Conservation (phyloP, 1,140 invertebrate species). For the Oedothorax gibbosus region DNA sequence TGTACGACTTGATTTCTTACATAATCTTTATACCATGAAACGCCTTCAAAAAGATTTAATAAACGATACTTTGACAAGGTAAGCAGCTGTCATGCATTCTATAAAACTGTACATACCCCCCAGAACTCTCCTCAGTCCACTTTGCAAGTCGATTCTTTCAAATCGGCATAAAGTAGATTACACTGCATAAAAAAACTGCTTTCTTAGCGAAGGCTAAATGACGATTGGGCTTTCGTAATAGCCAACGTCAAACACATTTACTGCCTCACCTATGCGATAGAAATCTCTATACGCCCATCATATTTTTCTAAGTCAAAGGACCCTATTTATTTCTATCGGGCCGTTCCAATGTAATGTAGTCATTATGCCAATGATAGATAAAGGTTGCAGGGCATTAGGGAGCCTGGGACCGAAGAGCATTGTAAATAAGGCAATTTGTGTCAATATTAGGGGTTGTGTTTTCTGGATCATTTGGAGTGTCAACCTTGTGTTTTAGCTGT, state of each 20-base stretch:
- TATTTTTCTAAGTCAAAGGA: background rate
- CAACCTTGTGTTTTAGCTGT: no score
- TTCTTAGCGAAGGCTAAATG: constrained; percentile 11
- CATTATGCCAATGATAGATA: constrained; percentile 11
- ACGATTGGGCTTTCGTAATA: constrained; percentile 2
- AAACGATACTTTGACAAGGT: no score
- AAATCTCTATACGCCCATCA: constrained; percentile 7
- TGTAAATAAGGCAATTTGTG: no score
- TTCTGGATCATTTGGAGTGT: no score
- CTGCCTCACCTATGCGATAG: constrained; percentile 10
- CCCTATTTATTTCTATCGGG: background rate
- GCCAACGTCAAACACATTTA: constrained; percentile 4
- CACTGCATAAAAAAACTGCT: background rate
- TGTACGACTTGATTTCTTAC: no score
- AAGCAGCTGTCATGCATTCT: no score
- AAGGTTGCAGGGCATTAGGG: background rate
- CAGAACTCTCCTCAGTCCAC: background rate
- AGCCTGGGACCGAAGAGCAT: no score
- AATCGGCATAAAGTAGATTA: constrained; percentile 1
- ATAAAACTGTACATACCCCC: background rate
- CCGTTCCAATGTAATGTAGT: background rate
- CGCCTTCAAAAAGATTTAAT: no score
- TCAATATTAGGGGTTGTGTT: no score
- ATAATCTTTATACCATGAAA: no score
- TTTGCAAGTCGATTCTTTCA: constrained; percentile 5